A percentile compares a stretch with the other conserved stretches of the same genome.
Conservation (phyloP, 30 jellyfish, hydroid and myxozoan species). For the Turritopsis rubra region DNA sequence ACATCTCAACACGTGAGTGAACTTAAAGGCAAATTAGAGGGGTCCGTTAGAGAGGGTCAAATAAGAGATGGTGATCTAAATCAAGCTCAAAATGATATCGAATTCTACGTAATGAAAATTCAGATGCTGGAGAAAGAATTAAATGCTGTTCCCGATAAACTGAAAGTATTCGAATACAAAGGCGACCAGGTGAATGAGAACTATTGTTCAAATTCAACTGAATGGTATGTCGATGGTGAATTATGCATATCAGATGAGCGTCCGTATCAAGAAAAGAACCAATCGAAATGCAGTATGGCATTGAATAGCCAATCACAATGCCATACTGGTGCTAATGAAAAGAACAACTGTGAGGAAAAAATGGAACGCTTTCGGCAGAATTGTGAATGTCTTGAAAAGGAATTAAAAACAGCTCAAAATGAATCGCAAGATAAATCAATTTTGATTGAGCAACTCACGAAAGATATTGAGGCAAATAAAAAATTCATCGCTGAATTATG, state of each 20-base stretch:
- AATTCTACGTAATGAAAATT: neutral
- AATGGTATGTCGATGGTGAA: conserved; percentile 2
- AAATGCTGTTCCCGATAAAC: neutral
- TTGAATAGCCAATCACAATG: neutral
- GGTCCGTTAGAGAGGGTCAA: neutral
- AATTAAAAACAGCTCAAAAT: neutral
- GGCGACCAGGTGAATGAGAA: neutral
- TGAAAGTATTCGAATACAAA: neutral
- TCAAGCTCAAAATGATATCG: neutral
- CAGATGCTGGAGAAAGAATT: neutral
- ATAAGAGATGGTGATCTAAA: neutral
- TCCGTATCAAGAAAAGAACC: conserved; percentile 2
- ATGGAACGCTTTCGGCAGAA: conserved; percentile 4
- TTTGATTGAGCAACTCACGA: neutral
- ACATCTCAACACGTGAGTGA: neutral
- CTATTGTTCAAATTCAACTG: neutral
- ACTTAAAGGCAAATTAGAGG: neutral
- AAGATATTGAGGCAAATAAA: conserved; percentile 3
- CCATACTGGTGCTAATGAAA: neutral
- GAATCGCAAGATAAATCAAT: conserved; percentile 2
- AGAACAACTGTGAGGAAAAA: neutral
- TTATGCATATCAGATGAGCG: neutral
- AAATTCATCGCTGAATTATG: neutral
- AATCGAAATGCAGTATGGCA: neutral
- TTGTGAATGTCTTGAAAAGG: neutral